Conservation (phyloP, 2,113 vertebrate genomes). For the Brachirus orientalis region DNA sequence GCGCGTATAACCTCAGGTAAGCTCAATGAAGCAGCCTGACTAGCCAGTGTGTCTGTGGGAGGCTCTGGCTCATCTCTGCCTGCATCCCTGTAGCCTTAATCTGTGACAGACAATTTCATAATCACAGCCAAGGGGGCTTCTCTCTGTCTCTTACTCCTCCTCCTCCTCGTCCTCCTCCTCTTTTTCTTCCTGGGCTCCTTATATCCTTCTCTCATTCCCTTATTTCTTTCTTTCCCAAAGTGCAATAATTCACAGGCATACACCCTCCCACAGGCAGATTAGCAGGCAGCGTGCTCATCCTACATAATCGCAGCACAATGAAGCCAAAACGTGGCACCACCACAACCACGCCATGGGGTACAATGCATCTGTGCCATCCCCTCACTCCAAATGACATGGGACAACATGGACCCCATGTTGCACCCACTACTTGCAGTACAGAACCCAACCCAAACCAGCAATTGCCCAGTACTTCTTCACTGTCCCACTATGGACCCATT, state of each 20-base stretch:
- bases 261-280: constrained; percentile 85
- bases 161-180: constrained; percentile 40
- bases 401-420: constrained; percentile 65
- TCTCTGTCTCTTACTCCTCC: constrained; percentile 37
- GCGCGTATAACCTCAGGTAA: constrained; percentile 83
- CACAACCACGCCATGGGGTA: constrained; percentile 72
- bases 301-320: constrained; percentile 84
- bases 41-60: constrained; percentile 83
- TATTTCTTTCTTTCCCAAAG: constrained; percentile 62
- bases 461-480: constrained; percentile 9
- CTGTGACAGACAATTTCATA: constrained; percentile 88
- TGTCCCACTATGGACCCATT: constrained; percentile 1
- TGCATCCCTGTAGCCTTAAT: constrained; percentile 86
- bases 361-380: constrained; percentile 64
- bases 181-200: constrained; percentile 53
- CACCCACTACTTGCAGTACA: constrained; percentile 56
- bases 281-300: constrained; percentile 80
- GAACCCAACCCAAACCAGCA: constrained; percentile 31
- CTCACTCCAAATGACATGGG: constrained; percentile 54
- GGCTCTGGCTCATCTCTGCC: constrained; percentile 82
- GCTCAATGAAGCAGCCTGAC: constrained; percentile 82
- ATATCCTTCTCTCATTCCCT: constrained; percentile 29
- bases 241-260: constrained; percentile 84
- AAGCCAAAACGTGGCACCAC: constrained; percentile 70
- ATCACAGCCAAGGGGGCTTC: constrained; percentile 84